Percentiles rank a stretch among this genome's conserved stretches.
Conservation (phyloP, 2,888 invertebrate genomes). For the Callinectes sapidus region DNA sequence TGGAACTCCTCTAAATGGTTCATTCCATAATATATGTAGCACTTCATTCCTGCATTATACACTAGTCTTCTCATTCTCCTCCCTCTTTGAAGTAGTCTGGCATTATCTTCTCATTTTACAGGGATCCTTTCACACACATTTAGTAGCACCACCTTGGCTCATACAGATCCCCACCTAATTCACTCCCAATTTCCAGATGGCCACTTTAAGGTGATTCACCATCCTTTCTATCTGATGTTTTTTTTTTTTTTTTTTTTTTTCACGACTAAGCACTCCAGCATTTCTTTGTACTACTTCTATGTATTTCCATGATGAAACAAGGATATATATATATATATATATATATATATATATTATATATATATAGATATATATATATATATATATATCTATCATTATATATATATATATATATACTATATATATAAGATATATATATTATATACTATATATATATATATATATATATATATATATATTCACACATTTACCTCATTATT, state of each 20-base stretch:
- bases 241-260: not conserved
- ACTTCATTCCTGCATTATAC: not conserved
- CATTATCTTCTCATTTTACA: not conserved
- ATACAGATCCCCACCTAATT: not conserved
- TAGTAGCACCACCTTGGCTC: not conserved
- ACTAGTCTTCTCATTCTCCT: not conserved
- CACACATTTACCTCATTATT: not conserved
- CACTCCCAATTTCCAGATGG: not conserved
- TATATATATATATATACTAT: too few relatives aligned
- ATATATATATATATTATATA: too few relatives aligned
- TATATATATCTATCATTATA: too few relatives aligned
- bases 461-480: too few relatives aligned
- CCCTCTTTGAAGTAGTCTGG: not conserved
- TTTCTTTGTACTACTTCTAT: not conserved
- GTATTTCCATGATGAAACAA: too few relatives aligned
- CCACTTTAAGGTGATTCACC: not conserved
- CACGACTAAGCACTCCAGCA: not conserved
- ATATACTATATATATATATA: too few relatives aligned
- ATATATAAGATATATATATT: too few relatives aligned
- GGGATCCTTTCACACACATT: not conserved
- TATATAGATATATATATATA: too few relatives aligned
- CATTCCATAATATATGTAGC: not conserved
- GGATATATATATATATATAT: too few relatives aligned
- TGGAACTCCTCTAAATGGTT: not conserved
- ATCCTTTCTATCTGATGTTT: not conserved